Evolutionary conservation across 1,140 invertebrate species (phyloP).

Genomic region (Musca vetustissima): DNA sequence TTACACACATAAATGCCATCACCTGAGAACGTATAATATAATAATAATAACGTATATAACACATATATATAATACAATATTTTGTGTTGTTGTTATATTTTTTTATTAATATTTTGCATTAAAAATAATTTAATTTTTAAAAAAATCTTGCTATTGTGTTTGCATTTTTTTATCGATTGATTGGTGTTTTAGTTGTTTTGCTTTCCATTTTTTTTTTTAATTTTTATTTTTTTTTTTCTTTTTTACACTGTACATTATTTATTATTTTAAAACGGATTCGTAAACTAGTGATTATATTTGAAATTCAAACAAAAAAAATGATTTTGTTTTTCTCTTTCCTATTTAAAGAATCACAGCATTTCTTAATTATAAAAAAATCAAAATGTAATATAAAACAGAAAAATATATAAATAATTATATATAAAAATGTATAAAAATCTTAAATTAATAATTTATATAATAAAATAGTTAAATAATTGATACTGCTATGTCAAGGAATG

Average conservation of each 20-base stretch:
- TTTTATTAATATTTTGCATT: too few species aligned
- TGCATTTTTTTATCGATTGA: not conserved
- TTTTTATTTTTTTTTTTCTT: conserved; percentile 15
- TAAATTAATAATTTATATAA: too few species aligned
- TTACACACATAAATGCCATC: conserved; percentile 30
- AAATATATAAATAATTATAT: not conserved
- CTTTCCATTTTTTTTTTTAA: conserved; percentile 2
- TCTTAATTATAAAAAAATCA: conserved; percentile 16
- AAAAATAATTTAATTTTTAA: not conserved
- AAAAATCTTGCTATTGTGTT: conserved; percentile 18
- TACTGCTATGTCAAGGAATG: too few species aligned
- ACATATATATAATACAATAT: conserved; percentile 11
- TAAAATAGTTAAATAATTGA: not conserved
- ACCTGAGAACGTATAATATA: conserved; percentile 30
- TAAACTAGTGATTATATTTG: conserved; percentile 16
- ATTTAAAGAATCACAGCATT: conserved; percentile 25
- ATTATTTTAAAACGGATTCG: not conserved
- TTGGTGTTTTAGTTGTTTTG: not conserved
- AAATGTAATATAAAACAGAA: conserved; percentile 2
- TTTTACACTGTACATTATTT: conserved; percentile 18
- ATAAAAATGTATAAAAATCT: not conserved
- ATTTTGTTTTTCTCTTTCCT: conserved; percentile 2
- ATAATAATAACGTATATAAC: conserved; percentile 19
- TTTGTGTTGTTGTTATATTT: not conserved
- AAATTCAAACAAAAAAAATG: conserved; percentile 15